phyloP scores from a whole-genome alignment of 1,140 invertebrate species.

The Bombyx mandarina region DNA sequence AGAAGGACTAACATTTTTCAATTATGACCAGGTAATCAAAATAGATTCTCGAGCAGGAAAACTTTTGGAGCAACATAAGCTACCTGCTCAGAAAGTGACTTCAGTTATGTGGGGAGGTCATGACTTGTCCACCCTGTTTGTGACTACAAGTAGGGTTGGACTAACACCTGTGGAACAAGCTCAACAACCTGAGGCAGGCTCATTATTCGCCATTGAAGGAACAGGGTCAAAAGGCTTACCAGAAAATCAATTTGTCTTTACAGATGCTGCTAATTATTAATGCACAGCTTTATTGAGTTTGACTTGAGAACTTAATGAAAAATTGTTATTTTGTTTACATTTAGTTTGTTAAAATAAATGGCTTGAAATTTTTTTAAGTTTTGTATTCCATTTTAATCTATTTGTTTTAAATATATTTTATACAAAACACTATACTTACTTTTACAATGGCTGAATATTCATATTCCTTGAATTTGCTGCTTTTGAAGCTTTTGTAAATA shows the following conservation, averaged over 20 bases:
- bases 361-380: too few relatives aligned
- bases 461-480: too few relatives aligned
- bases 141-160: slow-evolving; percentile 75
- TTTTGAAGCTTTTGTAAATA: too few relatives aligned
- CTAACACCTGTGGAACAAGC: slow-evolving; percentile 31
- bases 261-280: slow-evolving; percentile 47
- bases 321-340: slow-evolving; percentile 3
- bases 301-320: neutral
- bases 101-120: slow-evolving; percentile 87
- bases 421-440: too few relatives aligned
- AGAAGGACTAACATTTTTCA: too few relatives aligned
- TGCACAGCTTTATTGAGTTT: neutral
- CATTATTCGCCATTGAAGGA: slow-evolving; percentile 51
- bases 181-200: slow-evolving; percentile 54
- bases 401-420: too few relatives aligned
- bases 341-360: neutral
- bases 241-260: slow-evolving; percentile 47
- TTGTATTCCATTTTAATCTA: too few relatives aligned
- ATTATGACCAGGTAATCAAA: slow-evolving; percentile 50
- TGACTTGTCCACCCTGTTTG: slow-evolving; percentile 82
- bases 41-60: slow-evolving; percentile 60
- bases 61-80: slow-evolving; percentile 58
- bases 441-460: too few relatives aligned
- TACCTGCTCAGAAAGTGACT: slow-evolving; percentile 82
- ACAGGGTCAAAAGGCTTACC: slow-evolving; percentile 47